Percentiles rank a stretch among this genome's conserved stretches.
These are phyloP conservation scores for Ctenopoma kingsleyae DNA, from an alignment of 2,797 vertebrate genomes.

Conservation along the genomic window DNA sequence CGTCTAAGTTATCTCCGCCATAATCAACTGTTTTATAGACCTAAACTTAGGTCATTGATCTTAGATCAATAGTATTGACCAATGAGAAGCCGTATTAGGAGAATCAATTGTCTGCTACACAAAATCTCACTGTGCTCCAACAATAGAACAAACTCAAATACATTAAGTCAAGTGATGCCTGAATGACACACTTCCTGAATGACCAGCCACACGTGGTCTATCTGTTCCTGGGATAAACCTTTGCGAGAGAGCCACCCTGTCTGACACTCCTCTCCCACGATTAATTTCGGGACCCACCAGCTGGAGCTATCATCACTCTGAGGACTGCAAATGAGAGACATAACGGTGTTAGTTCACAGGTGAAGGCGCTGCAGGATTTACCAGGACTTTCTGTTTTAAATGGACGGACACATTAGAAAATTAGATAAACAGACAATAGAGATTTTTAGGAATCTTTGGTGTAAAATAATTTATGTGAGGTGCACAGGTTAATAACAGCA, in stretches of 20 bases:
- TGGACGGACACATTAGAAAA: slow-evolving; percentile 19
- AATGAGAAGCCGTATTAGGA: slow-evolving; percentile 40
- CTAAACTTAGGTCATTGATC: slow-evolving; percentile 40
- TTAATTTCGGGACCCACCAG: slow-evolving; percentile 24
- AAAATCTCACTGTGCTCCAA: slow-evolving; percentile 38
- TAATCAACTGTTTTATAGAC: slow-evolving; percentile 10
- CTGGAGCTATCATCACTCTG: slow-evolving; percentile 27
- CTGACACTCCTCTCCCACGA: slow-evolving; percentile 21
- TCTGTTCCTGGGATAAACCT: slow-evolving; percentile 46
- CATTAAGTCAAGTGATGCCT: slow-evolving; percentile 19
- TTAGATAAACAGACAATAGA: neutral
- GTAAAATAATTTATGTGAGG: neutral
- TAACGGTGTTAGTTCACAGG: neutral
- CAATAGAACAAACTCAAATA: slow-evolving; percentile 54
- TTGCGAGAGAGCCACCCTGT: slow-evolving; percentile 32
- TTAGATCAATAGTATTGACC: slow-evolving; percentile 47
- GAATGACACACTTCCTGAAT: slow-evolving; percentile 40
- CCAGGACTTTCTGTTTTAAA: neutral
- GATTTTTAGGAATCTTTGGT: neutral
- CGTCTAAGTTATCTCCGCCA: slow-evolving; percentile 6
- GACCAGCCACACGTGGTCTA: slow-evolving; percentile 27
- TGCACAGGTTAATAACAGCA: slow-evolving; percentile 1
- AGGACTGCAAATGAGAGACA: neutral
- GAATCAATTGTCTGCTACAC: slow-evolving; percentile 58
- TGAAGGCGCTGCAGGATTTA: neutral